These are phyloP conservation scores for Carcharodon carcharias DNA, from an alignment of 2,797 vertebrate species.

Conservation along the genomic window DNA sequence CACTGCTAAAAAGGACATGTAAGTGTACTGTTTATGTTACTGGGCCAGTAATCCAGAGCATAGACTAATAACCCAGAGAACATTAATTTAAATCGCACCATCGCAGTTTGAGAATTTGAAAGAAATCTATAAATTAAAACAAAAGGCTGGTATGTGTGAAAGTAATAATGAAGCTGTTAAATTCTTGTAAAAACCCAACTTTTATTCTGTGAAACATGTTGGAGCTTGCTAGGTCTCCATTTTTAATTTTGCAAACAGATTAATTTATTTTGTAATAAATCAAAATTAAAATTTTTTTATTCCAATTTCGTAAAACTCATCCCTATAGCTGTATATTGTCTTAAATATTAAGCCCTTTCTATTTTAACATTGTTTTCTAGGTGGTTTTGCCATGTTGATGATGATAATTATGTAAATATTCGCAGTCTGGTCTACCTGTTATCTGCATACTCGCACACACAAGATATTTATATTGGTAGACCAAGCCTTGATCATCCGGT, in stretches of 20 bases:
- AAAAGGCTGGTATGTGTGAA: background rate
- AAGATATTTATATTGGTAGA: slow-evolving; percentile 86
- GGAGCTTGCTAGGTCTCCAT: background rate
- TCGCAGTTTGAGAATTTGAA: background rate
- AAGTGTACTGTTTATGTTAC: background rate
- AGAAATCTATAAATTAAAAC: background rate
- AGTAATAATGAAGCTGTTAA: background rate
- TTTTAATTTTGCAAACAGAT: background rate
- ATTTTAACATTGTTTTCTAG: slow-evolving; percentile 52
- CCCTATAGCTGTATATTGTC: too few relatives aligned
- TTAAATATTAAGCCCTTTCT: background rate
- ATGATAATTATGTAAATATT: slow-evolving; percentile 93
- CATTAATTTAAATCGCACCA: background rate
- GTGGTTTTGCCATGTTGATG: slow-evolving; percentile 96
- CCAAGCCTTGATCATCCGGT: slow-evolving; percentile 94
- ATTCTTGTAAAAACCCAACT: background rate
- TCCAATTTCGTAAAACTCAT: background rate
- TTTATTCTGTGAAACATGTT: background rate
- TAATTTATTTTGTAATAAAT: background rate
- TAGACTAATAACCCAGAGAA: background rate
- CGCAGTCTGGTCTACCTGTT: slow-evolving; percentile 69
- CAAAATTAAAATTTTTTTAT: background rate
- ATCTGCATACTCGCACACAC: slow-evolving; percentile 80
- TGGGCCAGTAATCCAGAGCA: background rate
- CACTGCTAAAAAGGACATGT: too few relatives aligned